Evolutionary conservation across 2,113 vertebrate species (phyloP), one percentile per base, ranked within the genome.

Genomic region (Trematomus loennbergii): DNA sequence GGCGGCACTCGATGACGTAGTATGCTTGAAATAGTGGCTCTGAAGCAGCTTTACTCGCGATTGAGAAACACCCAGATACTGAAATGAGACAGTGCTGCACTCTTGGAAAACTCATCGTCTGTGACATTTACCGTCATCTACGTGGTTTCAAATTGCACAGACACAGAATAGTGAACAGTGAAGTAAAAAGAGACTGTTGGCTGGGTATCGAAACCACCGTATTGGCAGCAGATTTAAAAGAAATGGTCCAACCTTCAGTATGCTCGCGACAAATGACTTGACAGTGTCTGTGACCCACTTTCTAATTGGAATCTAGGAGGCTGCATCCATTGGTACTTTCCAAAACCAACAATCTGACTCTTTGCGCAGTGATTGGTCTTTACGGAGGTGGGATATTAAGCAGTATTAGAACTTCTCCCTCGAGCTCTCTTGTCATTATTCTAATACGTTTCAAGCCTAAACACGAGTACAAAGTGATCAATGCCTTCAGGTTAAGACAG

Each of bases 11-110:
- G n/a, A n/a, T n/a, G n/a, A n/a, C n/a, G n/a, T n/a, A n/a, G n/a
- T n/a, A n/a, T n/a, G n/a, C n/a, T n/a, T n/a, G n/a, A n/a, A n/a
- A n/a, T n/a, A n/a, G n/a, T n/a, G n/a, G n/a, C n/a, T n/a, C n/a
- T n/a, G n/a, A n/a, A n/a, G n/a, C n/a, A n/a, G n/a, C n/a, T n/a
- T n/a, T n/a, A n/a, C n/a, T n/a, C n/a, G n/a, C n/a, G n/a, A n/a
- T n/a, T n/a, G n/a, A n/a, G n/a, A n/a, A n/a, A n/a, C n/a, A n/a
- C n/a, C n/a, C n/a, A n/a, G 88, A 62, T 3, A 18, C 57, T 13
- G 9, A 53, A 12, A 22, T 1, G 60, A 62, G 64, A 66, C 49
- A 75, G 75, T 57, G 71, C 25, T 22, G 64, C 53, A 69, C 33
- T 12, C 72, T 63, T 61, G 53, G 48, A 58, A 65, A 75, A 66